A percentile compares a stretch with the other conserved stretches of the same genome.
These are phyloP conservation scores for Onychomys arenicola DNA, from an alignment of 2,797 vertebrate genomes.

Conservation along the genomic window DNA sequence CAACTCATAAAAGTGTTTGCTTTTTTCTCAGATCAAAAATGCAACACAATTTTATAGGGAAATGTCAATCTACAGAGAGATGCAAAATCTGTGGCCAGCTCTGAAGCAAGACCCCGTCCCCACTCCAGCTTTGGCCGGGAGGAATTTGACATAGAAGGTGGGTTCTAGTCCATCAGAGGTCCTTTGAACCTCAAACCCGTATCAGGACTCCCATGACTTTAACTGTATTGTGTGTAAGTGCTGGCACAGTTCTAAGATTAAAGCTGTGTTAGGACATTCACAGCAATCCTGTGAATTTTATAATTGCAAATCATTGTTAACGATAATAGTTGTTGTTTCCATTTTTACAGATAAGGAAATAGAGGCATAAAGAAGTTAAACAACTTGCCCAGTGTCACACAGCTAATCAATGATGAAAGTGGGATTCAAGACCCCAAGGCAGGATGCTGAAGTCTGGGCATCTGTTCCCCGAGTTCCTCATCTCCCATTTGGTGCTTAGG, in stretches of 20 bases:
- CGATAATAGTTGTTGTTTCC: background rate
- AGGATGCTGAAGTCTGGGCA: background rate
- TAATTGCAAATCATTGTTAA: background rate
- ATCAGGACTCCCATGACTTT: background rate
- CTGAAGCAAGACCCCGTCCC: background rate
- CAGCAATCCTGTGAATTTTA: background rate
- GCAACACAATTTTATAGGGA: slow-evolving; percentile 24
- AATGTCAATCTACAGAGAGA: slow-evolving; percentile 5
- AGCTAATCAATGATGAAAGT: background rate
- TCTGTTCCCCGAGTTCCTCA: background rate
- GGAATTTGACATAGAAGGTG: background rate
- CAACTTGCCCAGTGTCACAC: background rate
- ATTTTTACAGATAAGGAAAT: background rate
- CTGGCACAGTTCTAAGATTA: background rate
- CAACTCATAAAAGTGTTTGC: background rate
- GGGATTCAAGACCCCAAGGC: background rate
- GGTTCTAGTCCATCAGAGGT: background rate
- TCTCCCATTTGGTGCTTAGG: background rate
- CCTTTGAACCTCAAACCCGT: background rate
- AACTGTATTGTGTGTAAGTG: background rate
- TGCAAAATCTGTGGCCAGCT: background rate
- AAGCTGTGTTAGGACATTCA: background rate
- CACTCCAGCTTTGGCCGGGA: background rate
- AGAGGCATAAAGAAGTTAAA: background rate
- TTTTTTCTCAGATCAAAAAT: background rate